phyloP scores from a whole-genome alignment of 2,888 invertebrate species.

The Pheosia tremula region DNA sequence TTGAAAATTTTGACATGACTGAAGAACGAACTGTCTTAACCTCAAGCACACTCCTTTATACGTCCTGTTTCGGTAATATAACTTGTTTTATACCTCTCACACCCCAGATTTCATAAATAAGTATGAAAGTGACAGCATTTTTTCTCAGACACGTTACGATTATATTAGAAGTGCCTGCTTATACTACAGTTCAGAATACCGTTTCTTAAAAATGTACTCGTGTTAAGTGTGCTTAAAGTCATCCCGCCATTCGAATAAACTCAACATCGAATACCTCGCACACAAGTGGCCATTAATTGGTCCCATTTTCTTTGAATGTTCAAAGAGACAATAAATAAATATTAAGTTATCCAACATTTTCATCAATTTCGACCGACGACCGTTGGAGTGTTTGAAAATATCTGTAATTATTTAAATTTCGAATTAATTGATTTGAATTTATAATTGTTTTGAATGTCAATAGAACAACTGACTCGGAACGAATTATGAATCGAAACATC shows the following conservation, averaged over 20 bases:
- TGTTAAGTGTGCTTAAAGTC: background rate
- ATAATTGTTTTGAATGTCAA: background rate
- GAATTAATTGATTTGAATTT: background rate
- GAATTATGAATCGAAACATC: background rate
- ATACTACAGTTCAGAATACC: no score
- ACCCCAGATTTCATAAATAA: no score
- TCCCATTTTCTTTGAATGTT: background rate
- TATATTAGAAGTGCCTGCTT: no score
- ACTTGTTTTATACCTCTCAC: no score
- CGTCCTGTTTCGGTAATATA: no score
- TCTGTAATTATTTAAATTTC: background rate
- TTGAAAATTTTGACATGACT: no score
- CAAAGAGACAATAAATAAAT: slow-evolving; percentile 7
- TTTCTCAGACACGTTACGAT: no score
- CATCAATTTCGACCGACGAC: background rate
- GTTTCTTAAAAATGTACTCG: background rate
- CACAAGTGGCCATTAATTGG: slow-evolving; percentile 4
- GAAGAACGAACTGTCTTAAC: no score
- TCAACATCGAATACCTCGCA: slow-evolving; percentile 2
- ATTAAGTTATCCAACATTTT: background rate
- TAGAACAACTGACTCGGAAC: background rate
- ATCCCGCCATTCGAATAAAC: background rate
- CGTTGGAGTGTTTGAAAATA: slow-evolving; percentile 4
- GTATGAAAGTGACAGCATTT: no score
- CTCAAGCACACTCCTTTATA: no score